Base-by-base conservation (phyloP, 2,888 invertebrate genomes). In the Drosophila suboccidentalis region DNA sequence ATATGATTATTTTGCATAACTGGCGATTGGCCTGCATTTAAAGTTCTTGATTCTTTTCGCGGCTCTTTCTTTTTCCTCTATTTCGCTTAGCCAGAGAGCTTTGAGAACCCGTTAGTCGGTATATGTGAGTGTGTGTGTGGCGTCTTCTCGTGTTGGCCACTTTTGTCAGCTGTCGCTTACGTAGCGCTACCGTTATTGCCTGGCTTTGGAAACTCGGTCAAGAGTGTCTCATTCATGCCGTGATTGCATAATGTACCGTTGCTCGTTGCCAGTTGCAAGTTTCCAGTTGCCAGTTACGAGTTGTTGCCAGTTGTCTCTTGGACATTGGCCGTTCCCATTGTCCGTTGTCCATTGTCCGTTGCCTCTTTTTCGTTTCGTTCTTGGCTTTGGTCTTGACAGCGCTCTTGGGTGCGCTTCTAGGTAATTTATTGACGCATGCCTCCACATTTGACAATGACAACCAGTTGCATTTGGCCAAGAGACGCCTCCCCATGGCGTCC, bases 201-300 rank as follows among this genome's bases (percentile, higher is more conserved):
- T 89, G 86, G 75, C 82, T 87, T 80, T 84, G 87, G 89, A 91
- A 91, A 91, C 90, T 91, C 91, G 91, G 91, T 91, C 91, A 91
- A 91, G 91, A 91, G 91, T 91, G 91, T 90, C 91, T 91, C 89
- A 90, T 87, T 90, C 90, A 90, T 91, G 90, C 88, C 88, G 89
- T 84, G 90, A 90, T 91, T 91, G 86, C 90, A 91, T 90, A 90
- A 91, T 89, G 81, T 90, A 84, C 91, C 91, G 91, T 91, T 91
- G 72, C 66, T 50, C 53, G 55, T 54, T 47, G 13, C 54, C 22
- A 29, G 66, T 53, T 68, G 46, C 44, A 29, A 13, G 38, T 39
- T 67, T 1, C n/a, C 17, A 41, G 10, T 32, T 47, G 15, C 54
- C 15, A 29, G 66, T 53, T 68, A 41, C 44, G 29, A 13, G 38